A percentile compares a stretch with the other conserved stretches of the same genome.
Conservation (phyloP, 2,888 invertebrate genomes). For the Cheilosia scutellata region DNA sequence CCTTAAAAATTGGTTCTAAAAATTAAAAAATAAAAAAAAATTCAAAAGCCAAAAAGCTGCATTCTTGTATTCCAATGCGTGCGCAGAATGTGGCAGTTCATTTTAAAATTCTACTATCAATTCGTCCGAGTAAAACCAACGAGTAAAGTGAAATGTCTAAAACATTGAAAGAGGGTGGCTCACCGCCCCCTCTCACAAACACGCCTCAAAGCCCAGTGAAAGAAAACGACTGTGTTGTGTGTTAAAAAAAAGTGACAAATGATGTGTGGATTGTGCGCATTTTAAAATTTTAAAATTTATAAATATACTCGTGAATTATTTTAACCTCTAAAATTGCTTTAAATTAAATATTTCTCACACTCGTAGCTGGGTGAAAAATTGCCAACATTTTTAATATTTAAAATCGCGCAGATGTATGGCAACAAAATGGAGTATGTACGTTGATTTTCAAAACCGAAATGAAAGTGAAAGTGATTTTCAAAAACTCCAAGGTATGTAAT, state of each 20-base stretch:
- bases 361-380: constrained; percentile 12
- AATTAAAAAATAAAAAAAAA: constrained; percentile 20
- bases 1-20: constrained; percentile 72
- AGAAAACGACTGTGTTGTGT: constrained; percentile 45
- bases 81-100: constrained; percentile 70
- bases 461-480: constrained; percentile 32
- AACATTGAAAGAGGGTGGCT: constrained; percentile 35
- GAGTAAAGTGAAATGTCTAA: constrained; percentile 48
- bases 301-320: constrained; percentile 30
- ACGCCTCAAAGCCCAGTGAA: constrained; percentile 14
- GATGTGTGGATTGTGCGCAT: constrained; percentile 72
- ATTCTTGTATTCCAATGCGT: constrained; percentile 45
- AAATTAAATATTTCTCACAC: constrained; percentile 3
- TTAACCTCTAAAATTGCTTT: constrained; percentile 44
- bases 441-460: neutral
- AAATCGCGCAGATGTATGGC: constrained; percentile 16
- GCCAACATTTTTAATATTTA: neutral
- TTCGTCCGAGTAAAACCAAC: constrained; percentile 39
- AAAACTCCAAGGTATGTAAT: neutral
- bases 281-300: constrained; percentile 66
- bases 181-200: constrained; percentile 10
- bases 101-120: constrained; percentile 55
- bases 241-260: constrained; percentile 42
- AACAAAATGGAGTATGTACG: constrained; percentile 13
- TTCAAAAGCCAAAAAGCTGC: constrained; percentile 41